These are phyloP conservation scores for Brachionus rotundiformis DNA, from an alignment of 1,140 invertebrate species.

Conservation along the genomic window DNA sequence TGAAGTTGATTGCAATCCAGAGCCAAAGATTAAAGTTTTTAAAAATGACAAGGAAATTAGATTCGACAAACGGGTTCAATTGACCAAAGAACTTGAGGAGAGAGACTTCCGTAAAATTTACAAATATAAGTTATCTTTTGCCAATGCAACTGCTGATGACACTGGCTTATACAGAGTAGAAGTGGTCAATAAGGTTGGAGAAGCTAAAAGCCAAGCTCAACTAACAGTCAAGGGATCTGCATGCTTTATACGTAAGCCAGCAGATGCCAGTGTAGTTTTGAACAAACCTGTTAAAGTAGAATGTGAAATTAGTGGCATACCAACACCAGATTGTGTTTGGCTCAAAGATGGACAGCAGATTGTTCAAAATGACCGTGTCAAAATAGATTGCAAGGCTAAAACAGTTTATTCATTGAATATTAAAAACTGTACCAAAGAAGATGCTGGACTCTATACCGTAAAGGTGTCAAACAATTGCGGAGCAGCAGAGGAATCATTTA, in stretches of 20 bases:
- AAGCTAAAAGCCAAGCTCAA: conserved; percentile 24
- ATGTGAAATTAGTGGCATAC: conserved; percentile 50
- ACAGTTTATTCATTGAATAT: conserved; percentile 82
- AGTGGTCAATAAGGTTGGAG: conserved; percentile 39
- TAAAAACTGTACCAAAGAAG: conserved; percentile 69
- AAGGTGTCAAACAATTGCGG: conserved; percentile 85
- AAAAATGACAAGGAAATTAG: conserved; percentile 45
- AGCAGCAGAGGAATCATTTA: conserved; percentile 85
- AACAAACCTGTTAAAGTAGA: conserved; percentile 33
- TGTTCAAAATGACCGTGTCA: conserved; percentile 62
- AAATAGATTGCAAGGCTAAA: conserved; percentile 81
- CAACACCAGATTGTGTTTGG: conserved; percentile 17
- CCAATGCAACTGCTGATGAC: conserved; percentile 7
- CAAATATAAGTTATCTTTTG: conserved; percentile 16
- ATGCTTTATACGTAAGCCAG: conserved; percentile 9
- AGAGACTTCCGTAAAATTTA: conserved; percentile 4
- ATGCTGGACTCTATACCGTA: conserved; percentile 88
- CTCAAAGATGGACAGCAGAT: conserved; percentile 20
- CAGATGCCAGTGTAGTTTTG: conserved; percentile 23
- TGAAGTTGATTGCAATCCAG: conserved; percentile 28
- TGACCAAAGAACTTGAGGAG: not conserved
- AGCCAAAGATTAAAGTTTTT: conserved; percentile 39
- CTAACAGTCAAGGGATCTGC: conserved; percentile 27
- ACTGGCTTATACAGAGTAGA: not conserved
- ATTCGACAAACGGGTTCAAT: not conserved